phyloP scores from a whole-genome alignment of 2,888 invertebrate species.

The Pterobdella sp. region DNA sequence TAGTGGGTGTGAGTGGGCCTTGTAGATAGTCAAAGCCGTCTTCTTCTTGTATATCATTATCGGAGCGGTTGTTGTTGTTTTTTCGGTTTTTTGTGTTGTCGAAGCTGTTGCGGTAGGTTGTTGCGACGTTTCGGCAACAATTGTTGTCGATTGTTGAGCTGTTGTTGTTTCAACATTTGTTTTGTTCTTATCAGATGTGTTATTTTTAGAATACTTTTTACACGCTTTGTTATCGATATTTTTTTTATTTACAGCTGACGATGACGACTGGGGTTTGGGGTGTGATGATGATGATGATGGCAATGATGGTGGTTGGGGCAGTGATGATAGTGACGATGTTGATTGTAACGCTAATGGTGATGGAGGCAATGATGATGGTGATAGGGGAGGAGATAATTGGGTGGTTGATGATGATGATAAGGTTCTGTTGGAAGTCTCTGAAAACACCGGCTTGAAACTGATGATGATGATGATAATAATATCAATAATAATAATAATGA shows the following conservation, averaged over 20 bases:
- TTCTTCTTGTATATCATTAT: slow-evolving; percentile 1
- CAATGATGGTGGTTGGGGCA: not conserved
- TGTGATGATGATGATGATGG: not conserved
- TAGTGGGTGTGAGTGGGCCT: not conserved
- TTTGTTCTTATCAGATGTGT: not conserved
- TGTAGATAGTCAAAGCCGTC: slow-evolving; percentile 6
- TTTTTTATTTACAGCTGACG: not conserved
- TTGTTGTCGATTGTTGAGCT: not conserved
- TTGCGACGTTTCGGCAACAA: not conserved
- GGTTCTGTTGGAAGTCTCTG: not conserved
- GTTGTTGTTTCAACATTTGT: not conserved
- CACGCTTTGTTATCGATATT: not conserved
- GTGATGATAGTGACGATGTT: not conserved
- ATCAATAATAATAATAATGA: not conserved
- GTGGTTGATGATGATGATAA: not conserved
- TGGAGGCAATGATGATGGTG: not conserved
- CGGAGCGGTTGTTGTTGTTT: not conserved
- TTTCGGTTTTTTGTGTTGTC: not conserved
- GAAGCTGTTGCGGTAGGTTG: slow-evolving; percentile 5
- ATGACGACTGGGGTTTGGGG: not conserved
- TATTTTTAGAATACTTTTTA: not conserved
- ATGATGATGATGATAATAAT: not conserved
- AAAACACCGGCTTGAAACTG: slow-evolving; percentile 9
- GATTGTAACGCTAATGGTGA: not conserved
- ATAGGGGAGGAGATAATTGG: not conserved